Evolutionary conservation across 2,888 invertebrate species (phyloP).

Genomic region (Quadroppia sp.): DNA sequence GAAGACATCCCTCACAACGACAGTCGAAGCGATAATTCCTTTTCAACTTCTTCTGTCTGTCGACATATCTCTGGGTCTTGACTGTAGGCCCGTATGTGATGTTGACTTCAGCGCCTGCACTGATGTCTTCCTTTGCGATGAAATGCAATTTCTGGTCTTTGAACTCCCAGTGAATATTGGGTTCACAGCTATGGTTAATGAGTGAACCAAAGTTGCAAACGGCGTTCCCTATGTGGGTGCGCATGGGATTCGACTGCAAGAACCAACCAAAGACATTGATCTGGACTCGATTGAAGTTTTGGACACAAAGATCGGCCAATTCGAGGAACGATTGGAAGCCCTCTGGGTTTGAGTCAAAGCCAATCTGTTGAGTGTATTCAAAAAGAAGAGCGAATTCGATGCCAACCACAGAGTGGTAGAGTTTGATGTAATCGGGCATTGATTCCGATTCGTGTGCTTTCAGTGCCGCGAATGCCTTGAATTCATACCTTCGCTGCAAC

Average conservation of each 20-base stretch:
- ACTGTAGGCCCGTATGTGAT: constrained; percentile 42
- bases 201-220: constrained; percentile 28
- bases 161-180: constrained; percentile 38
- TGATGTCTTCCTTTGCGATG: constrained; percentile 11
- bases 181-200: constrained; percentile 43
- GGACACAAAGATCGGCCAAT: not conserved
- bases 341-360: not conserved
- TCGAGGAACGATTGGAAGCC: not conserved
- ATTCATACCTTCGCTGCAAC: not conserved
- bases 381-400: constrained; percentile 21
- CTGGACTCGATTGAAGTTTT: constrained; percentile 2
- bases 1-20: constrained; percentile 34
- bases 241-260: not conserved
- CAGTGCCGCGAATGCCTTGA: constrained; percentile 6
- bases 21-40: constrained; percentile 39
- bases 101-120: constrained; percentile 37
- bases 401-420: not conserved
- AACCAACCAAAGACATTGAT: constrained; percentile 37
- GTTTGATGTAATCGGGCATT: not conserved
- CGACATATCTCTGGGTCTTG: not conserved
- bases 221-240: not conserved
- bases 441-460: constrained; percentile 10
- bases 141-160: not conserved
- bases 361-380: not conserved
- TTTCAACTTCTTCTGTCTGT: constrained; percentile 31